phyloP scores from a whole-genome alignment of 2,797 vertebrate genomes.

The Schizothorax lantsangensis region DNA sequence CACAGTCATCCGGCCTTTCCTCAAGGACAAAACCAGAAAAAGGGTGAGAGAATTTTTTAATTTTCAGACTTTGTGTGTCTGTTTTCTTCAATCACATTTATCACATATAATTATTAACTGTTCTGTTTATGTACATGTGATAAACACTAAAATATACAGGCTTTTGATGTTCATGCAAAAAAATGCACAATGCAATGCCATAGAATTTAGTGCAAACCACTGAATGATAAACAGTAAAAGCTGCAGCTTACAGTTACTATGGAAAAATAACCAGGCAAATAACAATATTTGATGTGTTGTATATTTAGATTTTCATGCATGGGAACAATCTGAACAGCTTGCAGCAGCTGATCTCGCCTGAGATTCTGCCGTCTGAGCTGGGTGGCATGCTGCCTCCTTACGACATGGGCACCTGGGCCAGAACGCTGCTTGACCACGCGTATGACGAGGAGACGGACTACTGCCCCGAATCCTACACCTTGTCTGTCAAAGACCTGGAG shows the following conservation, averaged over 20 bases:
- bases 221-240: neutral
- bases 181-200: neutral
- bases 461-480: constrained; percentile 87
- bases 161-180: neutral
- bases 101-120: neutral
- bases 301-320: constrained; percentile 93
- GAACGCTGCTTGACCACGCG: constrained; percentile 93
- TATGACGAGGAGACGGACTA: constrained; percentile 96
- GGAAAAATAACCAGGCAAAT: neutral
- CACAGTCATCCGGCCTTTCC: constrained; percentile 96
- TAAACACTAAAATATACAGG: neutral
- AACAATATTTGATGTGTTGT: neutral
- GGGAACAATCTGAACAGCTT: constrained; percentile 98
- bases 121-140: neutral
- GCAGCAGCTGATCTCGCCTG: constrained; percentile 95
- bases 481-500: constrained; percentile 88
- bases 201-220: neutral
- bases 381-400: constrained; percentile 98
- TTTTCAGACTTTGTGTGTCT: neutral
- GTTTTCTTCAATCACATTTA: neutral
- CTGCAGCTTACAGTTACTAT: neutral
- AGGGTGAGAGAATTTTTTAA: constrained; percentile 79
- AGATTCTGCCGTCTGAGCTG: constrained; percentile 97
- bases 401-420: constrained; percentile 98
- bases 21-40: constrained; percentile 99